Percentiles rank a stretch among this genome's conserved stretches.
Conservation (phyloP, 2,888 invertebrate species). For the Mylabris sibirica region DNA sequence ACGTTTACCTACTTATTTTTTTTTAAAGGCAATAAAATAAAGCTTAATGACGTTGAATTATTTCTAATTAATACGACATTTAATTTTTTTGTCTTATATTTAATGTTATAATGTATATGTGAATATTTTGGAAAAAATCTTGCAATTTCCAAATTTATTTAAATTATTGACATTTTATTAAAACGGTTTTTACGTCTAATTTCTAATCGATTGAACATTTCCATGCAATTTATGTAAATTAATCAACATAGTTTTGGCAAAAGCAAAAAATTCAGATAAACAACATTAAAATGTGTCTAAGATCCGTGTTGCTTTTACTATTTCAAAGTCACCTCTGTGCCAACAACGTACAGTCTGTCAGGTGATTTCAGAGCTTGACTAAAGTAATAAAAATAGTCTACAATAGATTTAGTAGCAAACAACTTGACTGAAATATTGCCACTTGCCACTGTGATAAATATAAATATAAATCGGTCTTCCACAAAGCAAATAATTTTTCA, state of each 20-base stretch:
- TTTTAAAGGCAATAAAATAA: neutral
- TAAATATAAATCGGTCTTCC: too few relatives aligned
- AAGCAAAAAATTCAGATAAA: neutral
- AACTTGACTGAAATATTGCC: too few relatives aligned
- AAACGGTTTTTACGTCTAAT: neutral
- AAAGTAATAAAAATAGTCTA: too few relatives aligned
- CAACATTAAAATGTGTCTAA: neutral
- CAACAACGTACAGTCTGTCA: too few relatives aligned
- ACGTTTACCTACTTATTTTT: constrained; percentile 3
- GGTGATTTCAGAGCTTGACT: too few relatives aligned
- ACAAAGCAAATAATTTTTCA: too few relatives aligned
- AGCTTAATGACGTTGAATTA: neutral
- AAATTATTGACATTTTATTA: neutral
- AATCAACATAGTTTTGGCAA: neutral
- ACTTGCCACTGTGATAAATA: too few relatives aligned
- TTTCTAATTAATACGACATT: constrained; percentile 1
- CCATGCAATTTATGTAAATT: neutral
- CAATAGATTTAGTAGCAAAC: too few relatives aligned
- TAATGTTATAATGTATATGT: too few relatives aligned
- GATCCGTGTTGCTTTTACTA: neutral
- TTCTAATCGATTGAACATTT: neutral
- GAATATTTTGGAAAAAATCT: neutral
- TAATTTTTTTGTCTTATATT: neutral
- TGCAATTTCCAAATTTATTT: constrained; percentile 9
- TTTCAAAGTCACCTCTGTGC: neutral